Evolutionary conservation across 2,797 vertebrate species (phyloP).

Genomic region (Paedocypris micromegethes): DNA sequence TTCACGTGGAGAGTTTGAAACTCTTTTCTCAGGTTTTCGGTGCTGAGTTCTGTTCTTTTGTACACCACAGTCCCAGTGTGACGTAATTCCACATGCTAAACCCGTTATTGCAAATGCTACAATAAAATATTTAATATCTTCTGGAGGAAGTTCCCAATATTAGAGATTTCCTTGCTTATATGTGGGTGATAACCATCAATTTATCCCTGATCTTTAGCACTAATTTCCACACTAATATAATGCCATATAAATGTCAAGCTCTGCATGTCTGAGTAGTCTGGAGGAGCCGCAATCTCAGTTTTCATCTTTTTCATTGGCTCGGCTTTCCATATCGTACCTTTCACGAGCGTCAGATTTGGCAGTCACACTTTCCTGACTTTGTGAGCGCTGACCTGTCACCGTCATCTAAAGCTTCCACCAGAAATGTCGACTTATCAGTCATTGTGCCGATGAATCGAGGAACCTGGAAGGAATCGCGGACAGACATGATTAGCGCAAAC

Average conservation of each 20-base stretch:
- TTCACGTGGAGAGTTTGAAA: conserved; percentile 32
- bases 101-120: conserved; percentile 29
- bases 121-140: conserved; percentile 36
- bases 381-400: conserved; percentile 38
- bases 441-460: conserved; percentile 30
- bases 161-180: conserved; percentile 20
- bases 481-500: conserved; percentile 16
- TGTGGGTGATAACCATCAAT: conserved; percentile 34
- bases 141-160: background rate
- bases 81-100: conserved; percentile 40
- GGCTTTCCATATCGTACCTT: conserved; percentile 28
- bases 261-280: conserved; percentile 35
- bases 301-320: conserved; percentile 28
- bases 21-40: conserved; percentile 50
- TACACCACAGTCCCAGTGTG: conserved; percentile 34
- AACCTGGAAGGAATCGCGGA: conserved; percentile 1
- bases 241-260: conserved; percentile 37
- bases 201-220: conserved; percentile 36
- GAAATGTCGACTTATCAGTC: conserved; percentile 49
- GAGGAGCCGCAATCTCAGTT: conserved; percentile 19
- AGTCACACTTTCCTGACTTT: conserved; percentile 30
- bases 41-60: conserved; percentile 45
- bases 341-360: conserved; percentile 39
- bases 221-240: conserved; percentile 39
- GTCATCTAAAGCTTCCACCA: conserved; percentile 48